Percentiles rank a stretch among this genome's conserved stretches.
phyloP scores from a whole-genome alignment of 1,140 invertebrate species.

The Neomicropteryx cornuta region DNA sequence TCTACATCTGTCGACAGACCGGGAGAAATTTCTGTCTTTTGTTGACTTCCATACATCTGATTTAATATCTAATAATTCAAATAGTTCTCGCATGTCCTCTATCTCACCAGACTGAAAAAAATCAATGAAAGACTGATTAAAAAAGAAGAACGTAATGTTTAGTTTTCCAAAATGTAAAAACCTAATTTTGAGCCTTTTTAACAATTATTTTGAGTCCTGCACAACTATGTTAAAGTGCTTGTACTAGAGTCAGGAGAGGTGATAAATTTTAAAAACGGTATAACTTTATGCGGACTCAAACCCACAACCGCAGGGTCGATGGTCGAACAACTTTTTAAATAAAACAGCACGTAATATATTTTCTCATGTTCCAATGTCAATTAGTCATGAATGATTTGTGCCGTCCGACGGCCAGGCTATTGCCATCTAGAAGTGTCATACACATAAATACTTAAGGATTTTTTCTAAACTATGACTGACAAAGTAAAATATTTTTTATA shows the following conservation, averaged over 20 bases:
- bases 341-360: slow-evolving; percentile 1
- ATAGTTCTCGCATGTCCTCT: slow-evolving; percentile 66
- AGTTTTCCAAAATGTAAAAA: background rate
- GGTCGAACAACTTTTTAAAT: slow-evolving; percentile 4
- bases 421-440: no score
- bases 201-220: no score
- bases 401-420: no score
- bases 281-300: no score
- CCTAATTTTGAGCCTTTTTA: background rate
- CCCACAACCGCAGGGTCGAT: no score
- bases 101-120: slow-evolving; percentile 65
- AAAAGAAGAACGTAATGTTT: background rate
- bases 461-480: slow-evolving; percentile 3
- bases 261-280: no score
- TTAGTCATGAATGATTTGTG: no score
- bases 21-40: slow-evolving; percentile 39
- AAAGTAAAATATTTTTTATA: no score
- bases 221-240: no score
- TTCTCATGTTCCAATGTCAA: background rate
- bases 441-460: no score
- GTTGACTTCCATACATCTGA: slow-evolving; percentile 60
- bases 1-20: slow-evolving; percentile 41
- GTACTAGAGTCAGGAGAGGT: no score
- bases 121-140: slow-evolving; percentile 8
- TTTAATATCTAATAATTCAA: slow-evolving; percentile 72